phyloP scores from a whole-genome alignment of 2,888 invertebrate genomes.

The Adelognathus sp. region DNA sequence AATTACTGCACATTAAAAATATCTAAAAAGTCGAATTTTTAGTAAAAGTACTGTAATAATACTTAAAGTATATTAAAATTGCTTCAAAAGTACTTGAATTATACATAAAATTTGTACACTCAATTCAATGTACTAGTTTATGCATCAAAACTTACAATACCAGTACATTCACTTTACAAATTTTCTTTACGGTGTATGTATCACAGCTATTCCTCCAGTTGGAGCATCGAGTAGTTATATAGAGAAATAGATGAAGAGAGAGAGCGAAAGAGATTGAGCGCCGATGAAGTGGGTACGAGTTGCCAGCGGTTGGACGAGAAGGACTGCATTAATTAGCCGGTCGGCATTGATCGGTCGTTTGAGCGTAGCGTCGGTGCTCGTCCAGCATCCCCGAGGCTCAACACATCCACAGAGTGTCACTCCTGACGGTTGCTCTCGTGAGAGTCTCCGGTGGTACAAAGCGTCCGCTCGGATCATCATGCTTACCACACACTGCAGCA shows the following conservation, averaged over 20 bases:
- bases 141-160: no score
- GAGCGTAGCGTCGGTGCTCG: slow-evolving; percentile 48
- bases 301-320: slow-evolving; percentile 31
- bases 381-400: slow-evolving; percentile 45
- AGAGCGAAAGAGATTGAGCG: slow-evolving; percentile 13
- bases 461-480: slow-evolving; percentile 55
- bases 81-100: no score
- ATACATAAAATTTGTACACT: no score
- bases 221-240: slow-evolving; percentile 31
- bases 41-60: no score
- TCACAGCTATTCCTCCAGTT: not conserved
- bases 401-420: slow-evolving; percentile 55
- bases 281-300: slow-evolving; percentile 7
- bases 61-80: no score
- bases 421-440: slow-evolving; percentile 42
- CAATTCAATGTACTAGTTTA: no score
- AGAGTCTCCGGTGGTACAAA: slow-evolving; percentile 42
- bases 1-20: no score
- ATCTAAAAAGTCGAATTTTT: no score
- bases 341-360: slow-evolving; percentile 54
- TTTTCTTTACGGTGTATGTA: no score
- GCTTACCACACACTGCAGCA: not conserved
- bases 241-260: slow-evolving; percentile 10
- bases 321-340: slow-evolving; percentile 58
- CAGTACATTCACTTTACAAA: no score